These are phyloP conservation scores for Alouatta palliata DNA, from an alignment of 2,113 vertebrate genomes.

Conservation along the genomic window DNA sequence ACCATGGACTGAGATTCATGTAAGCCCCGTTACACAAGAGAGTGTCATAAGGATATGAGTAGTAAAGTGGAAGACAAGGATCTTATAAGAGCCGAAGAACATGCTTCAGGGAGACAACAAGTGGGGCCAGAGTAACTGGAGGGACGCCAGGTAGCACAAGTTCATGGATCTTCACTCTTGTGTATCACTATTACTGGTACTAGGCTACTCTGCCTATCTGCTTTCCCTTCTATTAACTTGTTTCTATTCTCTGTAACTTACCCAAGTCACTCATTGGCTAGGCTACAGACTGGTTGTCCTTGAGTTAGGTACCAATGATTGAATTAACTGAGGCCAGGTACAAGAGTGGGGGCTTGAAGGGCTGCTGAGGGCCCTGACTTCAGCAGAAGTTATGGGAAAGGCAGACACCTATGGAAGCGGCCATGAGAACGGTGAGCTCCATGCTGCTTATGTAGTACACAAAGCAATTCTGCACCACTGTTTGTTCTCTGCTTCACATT, in stretches of 20 bases:
- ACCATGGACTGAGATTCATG: background rate
- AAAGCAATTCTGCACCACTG: background rate
- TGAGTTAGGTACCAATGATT: background rate
- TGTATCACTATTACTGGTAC: background rate
- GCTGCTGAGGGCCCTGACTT: background rate
- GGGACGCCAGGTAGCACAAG: background rate
- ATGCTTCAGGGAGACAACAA: background rate
- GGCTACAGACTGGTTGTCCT: background rate
- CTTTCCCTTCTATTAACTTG: background rate
- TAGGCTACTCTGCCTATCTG: background rate
- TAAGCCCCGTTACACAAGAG: background rate
- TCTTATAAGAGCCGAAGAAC: background rate
- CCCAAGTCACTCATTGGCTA: background rate
- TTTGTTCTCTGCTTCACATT: background rate
- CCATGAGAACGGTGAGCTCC: fast-evolving
- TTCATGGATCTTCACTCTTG: background rate
- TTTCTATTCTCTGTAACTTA: background rate
- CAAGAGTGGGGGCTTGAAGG: background rate
- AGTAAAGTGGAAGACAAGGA: background rate
- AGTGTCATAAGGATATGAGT: background rate
- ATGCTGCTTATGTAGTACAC: background rate
- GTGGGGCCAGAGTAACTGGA: background rate
- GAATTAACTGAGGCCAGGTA: background rate
- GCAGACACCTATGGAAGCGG: background rate
- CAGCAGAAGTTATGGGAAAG: background rate